Evolutionary conservation across 2,797 vertebrate genomes (phyloP), one percentile per base, ranked within the genome.

Genomic region (Varecia variegata): DNA sequence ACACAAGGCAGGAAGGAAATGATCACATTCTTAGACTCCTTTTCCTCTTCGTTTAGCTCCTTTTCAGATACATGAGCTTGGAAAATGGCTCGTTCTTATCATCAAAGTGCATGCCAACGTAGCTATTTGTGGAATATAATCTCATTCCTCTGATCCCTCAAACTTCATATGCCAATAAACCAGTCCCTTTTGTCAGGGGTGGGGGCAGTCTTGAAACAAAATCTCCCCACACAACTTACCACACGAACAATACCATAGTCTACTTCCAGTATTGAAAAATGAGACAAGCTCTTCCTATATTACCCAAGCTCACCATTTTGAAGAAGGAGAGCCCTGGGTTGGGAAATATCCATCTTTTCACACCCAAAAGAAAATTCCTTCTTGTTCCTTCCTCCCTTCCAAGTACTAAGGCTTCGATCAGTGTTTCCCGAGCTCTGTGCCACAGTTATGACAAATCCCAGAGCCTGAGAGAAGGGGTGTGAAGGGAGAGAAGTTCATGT

Each of bases 1-100:
- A 96, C 77, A 90, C 74, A 85, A 85, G 94, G 97, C 94, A 90
- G 83, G 95, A 98, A 97, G 82, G 90, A 98, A 91, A 96, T 92
- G 92, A 96, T 88, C 79, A 81, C 5, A 88, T 90, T 87, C 94
- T n/a, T 7, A 58, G 97, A 96, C 88, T 97, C 87, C 93, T 47
- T 95, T 92, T 95, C 80, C 27, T 83, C 92, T 94, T 97, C 91
- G 90, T 98, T 98, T 88, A 86, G 91, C 45, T 67, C 71, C 68
- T 88, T 65, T 94, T 40, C 60, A 93, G 30, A 87, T 12, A 68
- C 25, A 77, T 40, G 83, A 95, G 38, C 90, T 70, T 86, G 68
- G 88, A 90, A 97, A 98, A 87, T 11, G 30, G 74, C 40, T 86
- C 12, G 8, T 47, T 45, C 35, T 56, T 91, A 65, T 73, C 56